Conservation (phyloP, 2,113 vertebrate genomes). For the Microcebus ravelobensis region DNA sequence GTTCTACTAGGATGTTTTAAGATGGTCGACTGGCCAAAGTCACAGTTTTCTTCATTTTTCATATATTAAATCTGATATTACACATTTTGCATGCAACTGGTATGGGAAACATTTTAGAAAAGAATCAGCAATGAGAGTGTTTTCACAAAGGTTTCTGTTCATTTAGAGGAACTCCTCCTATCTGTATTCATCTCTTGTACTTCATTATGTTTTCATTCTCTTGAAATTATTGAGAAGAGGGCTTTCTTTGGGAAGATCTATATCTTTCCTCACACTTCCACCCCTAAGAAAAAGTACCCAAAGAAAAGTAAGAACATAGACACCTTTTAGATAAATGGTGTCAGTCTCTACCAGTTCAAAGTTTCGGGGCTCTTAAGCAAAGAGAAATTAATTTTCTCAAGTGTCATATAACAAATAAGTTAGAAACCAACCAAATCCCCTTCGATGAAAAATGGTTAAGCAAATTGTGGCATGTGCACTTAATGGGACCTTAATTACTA, state of each 20-base stretch:
- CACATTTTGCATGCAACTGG: not conserved
- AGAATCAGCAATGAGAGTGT: not conserved
- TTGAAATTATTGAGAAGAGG: not conserved
- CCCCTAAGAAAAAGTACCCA: not conserved
- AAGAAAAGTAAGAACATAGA: not conserved
- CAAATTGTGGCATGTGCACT: not conserved
- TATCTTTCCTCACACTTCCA: not conserved
- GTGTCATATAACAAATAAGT: not conserved
- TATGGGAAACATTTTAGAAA: not conserved
- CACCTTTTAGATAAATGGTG: not conserved
- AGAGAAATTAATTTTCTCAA: not conserved
- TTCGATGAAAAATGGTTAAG: not conserved
- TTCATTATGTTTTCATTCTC: not conserved
- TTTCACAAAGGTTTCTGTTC: not conserved
- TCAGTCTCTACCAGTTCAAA: not conserved
- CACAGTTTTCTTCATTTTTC: not conserved
- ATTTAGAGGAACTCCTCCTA: not conserved
- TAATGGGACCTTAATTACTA: not conserved
- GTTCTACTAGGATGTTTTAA: not conserved
- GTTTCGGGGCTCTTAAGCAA: not conserved
- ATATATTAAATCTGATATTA: not conserved
- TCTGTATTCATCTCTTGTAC: not conserved
- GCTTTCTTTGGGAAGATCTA: not conserved
- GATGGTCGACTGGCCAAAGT: not conserved
- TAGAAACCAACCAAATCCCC: not conserved